Conservation (phyloP, 2,888 invertebrate genomes). For the Meteorus cinctellus region DNA sequence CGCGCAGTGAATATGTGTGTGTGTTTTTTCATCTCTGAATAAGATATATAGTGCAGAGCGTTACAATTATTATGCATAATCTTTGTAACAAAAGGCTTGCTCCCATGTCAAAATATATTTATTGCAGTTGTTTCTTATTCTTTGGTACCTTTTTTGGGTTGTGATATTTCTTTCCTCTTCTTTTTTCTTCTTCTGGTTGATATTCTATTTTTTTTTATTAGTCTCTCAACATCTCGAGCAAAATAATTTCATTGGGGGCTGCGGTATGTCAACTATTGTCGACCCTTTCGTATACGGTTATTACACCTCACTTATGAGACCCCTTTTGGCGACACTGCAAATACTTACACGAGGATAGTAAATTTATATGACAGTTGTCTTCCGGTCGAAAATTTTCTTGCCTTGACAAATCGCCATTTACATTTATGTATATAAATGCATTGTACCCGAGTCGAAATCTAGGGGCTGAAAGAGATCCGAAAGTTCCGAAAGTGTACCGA, state of each 20-base stretch:
- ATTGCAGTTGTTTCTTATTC: conserved; percentile 62
- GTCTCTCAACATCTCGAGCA: conserved; percentile 47
- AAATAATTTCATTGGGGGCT: conserved; percentile 51
- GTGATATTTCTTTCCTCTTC: neutral
- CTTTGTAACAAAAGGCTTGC: conserved; percentile 56
- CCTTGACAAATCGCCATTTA: neutral
- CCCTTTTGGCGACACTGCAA: neutral
- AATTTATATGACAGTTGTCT: neutral
- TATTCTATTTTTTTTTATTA: conserved; percentile 35
- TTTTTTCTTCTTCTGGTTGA: neutral
- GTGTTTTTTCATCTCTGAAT: neutral
- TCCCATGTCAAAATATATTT: conserved; percentile 74
- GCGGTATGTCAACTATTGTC: conserved; percentile 66
- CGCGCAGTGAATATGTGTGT: neutral
- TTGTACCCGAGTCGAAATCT: too few relatives aligned
- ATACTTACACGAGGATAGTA: neutral
- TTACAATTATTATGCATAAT: conserved; percentile 68
- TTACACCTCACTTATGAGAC: conserved; percentile 67
- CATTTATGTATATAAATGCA: neutral
- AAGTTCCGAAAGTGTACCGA: too few relatives aligned
- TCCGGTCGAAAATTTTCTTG: neutral
- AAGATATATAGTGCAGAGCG: conserved; percentile 49
- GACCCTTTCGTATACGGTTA: conserved; percentile 70
- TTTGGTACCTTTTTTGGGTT: conserved; percentile 34
- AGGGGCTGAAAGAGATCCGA: too few relatives aligned